Conservation (phyloP, 2,888 invertebrate species). For the Octonoba sinensis region DNA sequence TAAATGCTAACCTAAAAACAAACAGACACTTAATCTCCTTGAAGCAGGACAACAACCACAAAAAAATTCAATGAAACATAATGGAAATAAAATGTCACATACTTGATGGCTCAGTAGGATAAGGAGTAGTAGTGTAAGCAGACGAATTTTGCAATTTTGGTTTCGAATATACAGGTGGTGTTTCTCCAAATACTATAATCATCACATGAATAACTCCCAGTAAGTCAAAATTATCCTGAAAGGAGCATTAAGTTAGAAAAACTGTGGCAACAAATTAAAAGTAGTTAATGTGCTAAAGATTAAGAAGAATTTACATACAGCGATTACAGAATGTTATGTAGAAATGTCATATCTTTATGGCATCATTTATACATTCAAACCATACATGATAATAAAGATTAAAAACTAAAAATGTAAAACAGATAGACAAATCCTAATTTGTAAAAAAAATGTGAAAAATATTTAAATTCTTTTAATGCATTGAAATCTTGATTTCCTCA, state of each 20-base stretch:
- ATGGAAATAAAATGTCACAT: neutral
- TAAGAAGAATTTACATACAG: neutral
- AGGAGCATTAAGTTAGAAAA: constrained; percentile 52
- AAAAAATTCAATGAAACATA: too few relatives aligned
- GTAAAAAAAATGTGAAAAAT: too few relatives aligned
- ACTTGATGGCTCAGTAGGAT: constrained; percentile 65
- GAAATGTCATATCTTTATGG: too few relatives aligned
- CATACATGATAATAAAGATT: neutral
- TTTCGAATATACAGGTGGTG: constrained; percentile 84
- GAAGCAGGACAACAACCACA: too few relatives aligned
- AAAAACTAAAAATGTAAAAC: neutral
- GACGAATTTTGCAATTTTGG: constrained; percentile 65
- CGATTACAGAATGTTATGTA: too few relatives aligned
- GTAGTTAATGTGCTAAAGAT: neutral
- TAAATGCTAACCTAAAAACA: too few relatives aligned
- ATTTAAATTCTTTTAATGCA: too few relatives aligned
- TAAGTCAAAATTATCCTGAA: constrained; percentile 84
- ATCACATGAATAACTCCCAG: constrained; percentile 90
- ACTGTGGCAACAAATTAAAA: neutral
- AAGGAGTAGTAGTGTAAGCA: constrained; percentile 47
- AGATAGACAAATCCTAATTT: too few relatives aligned
- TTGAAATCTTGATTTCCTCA: too few relatives aligned
- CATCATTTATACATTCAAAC: too few relatives aligned
- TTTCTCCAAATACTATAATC: constrained; percentile 92
- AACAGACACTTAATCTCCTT: too few relatives aligned